A percentile compares a stretch with the other conserved stretches of the same genome.
These are phyloP conservation scores for Catagonus wagneri DNA, from an alignment of 2,113 vertebrate genomes.

Conservation along the genomic window DNA sequence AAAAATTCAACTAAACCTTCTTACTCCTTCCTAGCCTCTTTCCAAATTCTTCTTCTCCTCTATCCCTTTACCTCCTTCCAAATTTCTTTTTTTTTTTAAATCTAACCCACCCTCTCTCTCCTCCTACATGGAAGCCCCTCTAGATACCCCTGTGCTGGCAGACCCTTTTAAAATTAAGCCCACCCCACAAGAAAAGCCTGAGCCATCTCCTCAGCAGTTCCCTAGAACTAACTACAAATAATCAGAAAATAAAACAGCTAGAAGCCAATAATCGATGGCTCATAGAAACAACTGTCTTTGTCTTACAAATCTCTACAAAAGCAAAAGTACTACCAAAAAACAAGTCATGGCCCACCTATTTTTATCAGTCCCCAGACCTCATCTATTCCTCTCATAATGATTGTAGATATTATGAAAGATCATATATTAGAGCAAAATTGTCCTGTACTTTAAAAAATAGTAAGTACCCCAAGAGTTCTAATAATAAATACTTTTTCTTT, in stretches of 20 bases:
- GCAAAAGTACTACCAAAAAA: background rate
- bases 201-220: background rate
- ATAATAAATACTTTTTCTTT: background rate
- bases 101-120: background rate
- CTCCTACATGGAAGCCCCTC: background rate
- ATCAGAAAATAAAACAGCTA: background rate
- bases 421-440: background rate
- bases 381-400: background rate
- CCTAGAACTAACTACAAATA: background rate
- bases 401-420: background rate
- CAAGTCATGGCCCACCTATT: background rate
- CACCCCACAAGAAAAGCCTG: background rate
- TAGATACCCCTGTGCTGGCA: too few relatives aligned
- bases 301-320: background rate
- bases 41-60: background rate
- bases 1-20: background rate
- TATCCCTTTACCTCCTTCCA: background rate
- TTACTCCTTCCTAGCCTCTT: background rate
- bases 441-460: background rate
- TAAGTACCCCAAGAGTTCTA: background rate
- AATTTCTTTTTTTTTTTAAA: too few relatives aligned
- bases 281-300: background rate
- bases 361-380: background rate
- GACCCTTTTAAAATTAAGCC: background rate
- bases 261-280: background rate